A percentile compares a stretch with the other conserved stretches of the same genome.
Evolutionary conservation across 2,113 vertebrate genomes (phyloP).

Genomic region (Muntiacus muntjak): DNA sequence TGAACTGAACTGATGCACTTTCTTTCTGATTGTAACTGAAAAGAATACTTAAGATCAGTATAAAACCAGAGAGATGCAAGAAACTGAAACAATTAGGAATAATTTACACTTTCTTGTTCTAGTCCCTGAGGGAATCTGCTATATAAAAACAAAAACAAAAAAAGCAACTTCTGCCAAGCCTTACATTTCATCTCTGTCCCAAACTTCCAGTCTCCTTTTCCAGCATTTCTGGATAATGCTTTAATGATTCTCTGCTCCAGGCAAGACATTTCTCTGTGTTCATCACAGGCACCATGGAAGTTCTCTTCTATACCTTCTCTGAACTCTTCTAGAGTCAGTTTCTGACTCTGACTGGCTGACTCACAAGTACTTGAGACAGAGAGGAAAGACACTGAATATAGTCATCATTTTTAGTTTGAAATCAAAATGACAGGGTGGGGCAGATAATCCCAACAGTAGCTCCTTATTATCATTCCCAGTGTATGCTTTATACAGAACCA

Average conservation of each 20-base stretch:
- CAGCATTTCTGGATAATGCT: not conserved
- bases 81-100: not conserved
- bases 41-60: not conserved
- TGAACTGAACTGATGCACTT: not conserved
- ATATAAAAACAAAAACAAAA: not conserved
- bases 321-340: not conserved
- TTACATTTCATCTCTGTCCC: not conserved
- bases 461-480: not conserved
- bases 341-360: not conserved
- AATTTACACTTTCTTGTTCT: not conserved
- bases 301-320: not conserved
- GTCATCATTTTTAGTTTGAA: conserved; percentile 32
- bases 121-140: not conserved
- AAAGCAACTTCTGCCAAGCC: not conserved
- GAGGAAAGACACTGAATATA: not conserved
- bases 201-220: not conserved
- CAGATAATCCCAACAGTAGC: not conserved
- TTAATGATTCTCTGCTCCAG: not conserved
- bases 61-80: not conserved
- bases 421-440: not conserved
- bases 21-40: not conserved
- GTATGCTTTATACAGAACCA: not conserved
- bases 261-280: not conserved
- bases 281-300: not conserved
- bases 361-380: not conserved